Percentiles rank a stretch among this genome's conserved stretches.
Evolutionary conservation across 2,797 vertebrate species (phyloP).

Genomic region (Gila robusta): DNA sequence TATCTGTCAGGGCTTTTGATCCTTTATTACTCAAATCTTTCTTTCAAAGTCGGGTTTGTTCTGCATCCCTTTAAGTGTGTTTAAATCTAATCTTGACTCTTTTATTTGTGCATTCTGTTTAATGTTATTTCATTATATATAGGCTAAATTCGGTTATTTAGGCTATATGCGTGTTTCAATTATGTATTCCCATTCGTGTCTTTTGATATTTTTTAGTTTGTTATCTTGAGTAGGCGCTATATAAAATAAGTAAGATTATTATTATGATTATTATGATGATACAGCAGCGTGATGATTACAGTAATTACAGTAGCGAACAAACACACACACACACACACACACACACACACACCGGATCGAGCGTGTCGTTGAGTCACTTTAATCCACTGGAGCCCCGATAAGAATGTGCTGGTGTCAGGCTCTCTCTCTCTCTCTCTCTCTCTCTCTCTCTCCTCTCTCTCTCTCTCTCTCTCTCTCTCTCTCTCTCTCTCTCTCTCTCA

Average conservation of each 20-base stretch:
- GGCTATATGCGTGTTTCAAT: not conserved
- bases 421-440: conserved; percentile 62
- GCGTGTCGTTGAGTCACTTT: not conserved
- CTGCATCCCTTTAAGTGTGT: not conserved
- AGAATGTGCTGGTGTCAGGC: conserved; percentile 82
- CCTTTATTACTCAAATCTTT: not conserved
- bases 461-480: conserved; percentile 57
- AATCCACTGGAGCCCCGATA: conserved; percentile 69
- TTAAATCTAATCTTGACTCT: not conserved
- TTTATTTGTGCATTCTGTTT: not conserved
- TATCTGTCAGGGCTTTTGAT: not conserved
- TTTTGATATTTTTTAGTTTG: not conserved
- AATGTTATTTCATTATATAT: too few species aligned
- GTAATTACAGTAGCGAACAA: not conserved
- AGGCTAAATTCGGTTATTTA: not conserved
- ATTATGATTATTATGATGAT: not conserved
- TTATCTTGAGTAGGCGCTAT: not conserved
- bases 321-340: too few species aligned
- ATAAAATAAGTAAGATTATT: not conserved
- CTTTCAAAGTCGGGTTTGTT: not conserved
- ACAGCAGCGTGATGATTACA: not conserved
- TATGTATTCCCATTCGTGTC: not conserved
- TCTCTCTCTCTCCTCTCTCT: conserved; percentile 62
- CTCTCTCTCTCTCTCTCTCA: conserved; percentile 23
- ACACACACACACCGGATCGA: too few species aligned